Evolutionary conservation across 1,140 invertebrate species (phyloP).

Genomic region (Lepidurus packardi): DNA sequence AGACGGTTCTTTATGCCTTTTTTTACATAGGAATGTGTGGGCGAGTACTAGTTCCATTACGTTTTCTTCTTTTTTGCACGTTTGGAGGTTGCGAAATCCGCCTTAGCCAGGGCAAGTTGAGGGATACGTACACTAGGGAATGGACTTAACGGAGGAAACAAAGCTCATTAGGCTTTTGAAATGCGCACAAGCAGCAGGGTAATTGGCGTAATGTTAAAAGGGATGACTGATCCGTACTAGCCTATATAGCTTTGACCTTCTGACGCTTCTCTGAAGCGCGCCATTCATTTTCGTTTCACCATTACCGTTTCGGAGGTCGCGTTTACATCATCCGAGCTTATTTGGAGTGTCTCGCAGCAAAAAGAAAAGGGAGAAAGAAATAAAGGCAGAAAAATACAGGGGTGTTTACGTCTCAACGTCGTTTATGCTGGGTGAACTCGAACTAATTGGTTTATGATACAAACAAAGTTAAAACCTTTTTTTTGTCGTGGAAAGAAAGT

Average conservation of each 20-base stretch:
- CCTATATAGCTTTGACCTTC: too few species aligned
- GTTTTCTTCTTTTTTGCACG: not conserved
- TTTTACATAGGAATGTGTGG: not conserved
- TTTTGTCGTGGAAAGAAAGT: not conserved
- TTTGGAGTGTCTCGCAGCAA: not conserved
- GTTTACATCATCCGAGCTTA: too few species aligned
- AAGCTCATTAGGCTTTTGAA: not conserved
- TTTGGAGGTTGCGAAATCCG: not conserved
- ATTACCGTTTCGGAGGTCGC: too few species aligned
- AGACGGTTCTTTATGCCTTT: not conserved
- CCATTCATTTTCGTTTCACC: too few species aligned
- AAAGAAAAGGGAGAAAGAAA: not conserved
- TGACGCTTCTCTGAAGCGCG: too few species aligned
- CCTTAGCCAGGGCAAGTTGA: not conserved
- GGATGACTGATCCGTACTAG: too few species aligned
- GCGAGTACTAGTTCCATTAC: not conserved
- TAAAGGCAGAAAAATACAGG: not conserved
- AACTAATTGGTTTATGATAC: slow-evolving; percentile 8
- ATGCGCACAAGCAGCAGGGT: not conserved
- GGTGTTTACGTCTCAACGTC: not conserved
- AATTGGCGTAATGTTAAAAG: too few species aligned
- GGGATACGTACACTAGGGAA: not conserved
- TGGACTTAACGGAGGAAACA: not conserved
- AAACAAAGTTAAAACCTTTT: not conserved
- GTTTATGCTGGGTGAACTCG: not conserved